These are phyloP conservation scores for Metaphire vulgaris DNA, from an alignment of 1,140 invertebrate genomes.

Conservation along the genomic window DNA sequence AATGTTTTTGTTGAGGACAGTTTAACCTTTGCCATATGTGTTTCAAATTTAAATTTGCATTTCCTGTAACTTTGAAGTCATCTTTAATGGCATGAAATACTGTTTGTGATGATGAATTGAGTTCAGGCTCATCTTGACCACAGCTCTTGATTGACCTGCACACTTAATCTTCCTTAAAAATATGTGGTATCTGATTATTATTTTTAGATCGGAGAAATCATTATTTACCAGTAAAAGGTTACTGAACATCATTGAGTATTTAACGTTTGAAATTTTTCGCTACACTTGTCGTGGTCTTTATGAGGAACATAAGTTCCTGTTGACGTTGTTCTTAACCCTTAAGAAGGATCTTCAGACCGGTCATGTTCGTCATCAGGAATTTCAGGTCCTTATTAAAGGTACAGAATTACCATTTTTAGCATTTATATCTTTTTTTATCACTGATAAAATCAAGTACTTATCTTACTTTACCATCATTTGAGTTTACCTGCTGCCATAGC, in stretches of 20 bases:
- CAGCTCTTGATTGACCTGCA: too few relatives aligned
- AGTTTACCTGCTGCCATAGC: background rate
- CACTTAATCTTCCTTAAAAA: too few relatives aligned
- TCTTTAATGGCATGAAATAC: too few relatives aligned
- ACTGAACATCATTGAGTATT: conserved; percentile 76
- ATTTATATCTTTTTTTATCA: background rate
- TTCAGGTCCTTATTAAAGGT: conserved; percentile 84
- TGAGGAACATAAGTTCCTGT: conserved; percentile 83
- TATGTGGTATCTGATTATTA: too few relatives aligned
- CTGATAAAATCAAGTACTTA: background rate
- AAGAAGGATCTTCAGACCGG: conserved; percentile 74
- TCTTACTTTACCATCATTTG: background rate
- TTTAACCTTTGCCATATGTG: too few relatives aligned
- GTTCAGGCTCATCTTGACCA: too few relatives aligned
- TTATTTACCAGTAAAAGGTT: conserved; percentile 77
- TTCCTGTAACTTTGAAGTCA: too few relatives aligned
- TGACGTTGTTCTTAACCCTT: conserved; percentile 86
- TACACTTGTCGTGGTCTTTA: conserved; percentile 87
- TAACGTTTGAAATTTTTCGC: conserved; percentile 86
- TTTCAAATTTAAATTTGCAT: too few relatives aligned
- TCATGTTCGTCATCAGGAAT: conserved; percentile 80
- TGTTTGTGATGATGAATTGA: too few relatives aligned
- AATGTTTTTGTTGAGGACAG: too few relatives aligned
- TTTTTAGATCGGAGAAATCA: conserved; percentile 73
- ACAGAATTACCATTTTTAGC: too few relatives aligned